Conservation (phyloP, 2,888 invertebrate species). For the Belgica antarctica region DNA sequence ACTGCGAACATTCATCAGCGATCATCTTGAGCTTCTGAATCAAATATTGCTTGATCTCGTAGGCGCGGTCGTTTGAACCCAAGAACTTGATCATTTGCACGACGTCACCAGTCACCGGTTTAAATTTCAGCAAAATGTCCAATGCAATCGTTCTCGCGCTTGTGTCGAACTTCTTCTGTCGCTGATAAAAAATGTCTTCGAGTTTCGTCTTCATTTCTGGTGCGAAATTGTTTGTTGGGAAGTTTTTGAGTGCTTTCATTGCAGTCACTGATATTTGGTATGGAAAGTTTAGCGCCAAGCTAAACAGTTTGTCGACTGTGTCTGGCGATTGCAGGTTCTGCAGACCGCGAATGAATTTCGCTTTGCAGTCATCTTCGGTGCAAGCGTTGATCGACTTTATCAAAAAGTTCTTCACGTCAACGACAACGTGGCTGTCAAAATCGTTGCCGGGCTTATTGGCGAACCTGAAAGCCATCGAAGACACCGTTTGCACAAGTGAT, state of each 20-base stretch:
- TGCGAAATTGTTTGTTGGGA: slow-evolving; percentile 54
- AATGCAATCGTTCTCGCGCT: slow-evolving; percentile 68
- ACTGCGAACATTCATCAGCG: slow-evolving; percentile 57
- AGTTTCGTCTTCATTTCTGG: slow-evolving; percentile 56
- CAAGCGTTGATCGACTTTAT: slow-evolving; percentile 56
- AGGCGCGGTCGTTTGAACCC: slow-evolving; percentile 57
- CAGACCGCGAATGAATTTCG: slow-evolving; percentile 64
- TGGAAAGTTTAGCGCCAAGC: slow-evolving; percentile 58
- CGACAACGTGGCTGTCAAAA: slow-evolving; percentile 40
- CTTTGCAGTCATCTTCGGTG: slow-evolving; percentile 59
- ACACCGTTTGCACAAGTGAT: slow-evolving; percentile 65
- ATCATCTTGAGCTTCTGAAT: slow-evolving; percentile 63
- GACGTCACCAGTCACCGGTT: slow-evolving; percentile 60
- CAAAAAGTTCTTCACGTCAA: slow-evolving; percentile 42
- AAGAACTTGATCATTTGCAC: slow-evolving; percentile 58
- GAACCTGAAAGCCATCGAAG: slow-evolving; percentile 60
- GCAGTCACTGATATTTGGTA: slow-evolving; percentile 63
- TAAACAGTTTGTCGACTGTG: slow-evolving; percentile 62
- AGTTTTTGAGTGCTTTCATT: slow-evolving; percentile 64
- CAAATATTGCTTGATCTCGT: slow-evolving; percentile 66
- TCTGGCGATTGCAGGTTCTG: slow-evolving; percentile 65
- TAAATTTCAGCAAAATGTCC: slow-evolving; percentile 65
- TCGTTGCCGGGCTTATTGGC: slow-evolving; percentile 49
- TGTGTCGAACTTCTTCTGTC: slow-evolving; percentile 62
- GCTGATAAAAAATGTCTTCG: slow-evolving; percentile 62